Evolutionary conservation across 1,140 invertebrate genomes (phyloP).

Genomic region (Drosophila lowei): DNA sequence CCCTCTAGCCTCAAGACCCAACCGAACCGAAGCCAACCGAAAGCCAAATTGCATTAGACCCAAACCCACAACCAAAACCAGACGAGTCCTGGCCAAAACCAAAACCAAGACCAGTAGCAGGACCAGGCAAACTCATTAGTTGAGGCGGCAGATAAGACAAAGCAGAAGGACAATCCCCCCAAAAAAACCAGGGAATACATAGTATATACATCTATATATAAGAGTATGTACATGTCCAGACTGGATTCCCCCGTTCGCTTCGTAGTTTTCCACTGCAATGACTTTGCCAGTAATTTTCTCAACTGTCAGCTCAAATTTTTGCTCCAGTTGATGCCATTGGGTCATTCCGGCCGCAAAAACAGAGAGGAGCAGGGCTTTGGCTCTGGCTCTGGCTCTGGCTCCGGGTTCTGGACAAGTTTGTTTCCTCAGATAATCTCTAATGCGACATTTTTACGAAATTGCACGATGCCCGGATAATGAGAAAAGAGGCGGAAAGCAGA

Average conservation of each 20-base stretch:
- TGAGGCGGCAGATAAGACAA: slow-evolving; percentile 66
- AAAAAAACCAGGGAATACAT: background rate
- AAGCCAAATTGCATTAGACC: slow-evolving; percentile 39
- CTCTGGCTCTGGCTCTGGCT: slow-evolving; percentile 5
- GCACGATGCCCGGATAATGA: slow-evolving; percentile 78
- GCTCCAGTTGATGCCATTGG: slow-evolving; percentile 71
- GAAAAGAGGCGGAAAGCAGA: slow-evolving; percentile 64
- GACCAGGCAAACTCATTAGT: slow-evolving; percentile 68
- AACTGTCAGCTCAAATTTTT: slow-evolving; percentile 77
- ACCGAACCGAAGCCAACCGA: slow-evolving; percentile 37
- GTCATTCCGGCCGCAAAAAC: slow-evolving; percentile 58
- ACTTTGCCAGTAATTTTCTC: slow-evolving; percentile 78
- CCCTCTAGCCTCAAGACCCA: slow-evolving; percentile 6
- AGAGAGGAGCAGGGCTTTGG: slow-evolving; percentile 15
- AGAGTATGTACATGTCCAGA: slow-evolving; percentile 32
- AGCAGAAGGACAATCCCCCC: slow-evolving; percentile 29
- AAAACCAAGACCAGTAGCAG: background rate
- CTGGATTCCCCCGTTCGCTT: slow-evolving; percentile 26
- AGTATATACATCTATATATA: slow-evolving; percentile 5
- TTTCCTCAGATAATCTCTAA: slow-evolving; percentile 80
- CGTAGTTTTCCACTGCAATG: slow-evolving; percentile 79
- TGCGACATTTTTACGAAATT: slow-evolving; percentile 82
- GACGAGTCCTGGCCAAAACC: slow-evolving; percentile 34
- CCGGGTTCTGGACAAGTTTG: slow-evolving; percentile 67
- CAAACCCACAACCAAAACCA: slow-evolving; percentile 27